Conservation (phyloP, 2,888 invertebrate species). For the Oligia strigilis region DNA sequence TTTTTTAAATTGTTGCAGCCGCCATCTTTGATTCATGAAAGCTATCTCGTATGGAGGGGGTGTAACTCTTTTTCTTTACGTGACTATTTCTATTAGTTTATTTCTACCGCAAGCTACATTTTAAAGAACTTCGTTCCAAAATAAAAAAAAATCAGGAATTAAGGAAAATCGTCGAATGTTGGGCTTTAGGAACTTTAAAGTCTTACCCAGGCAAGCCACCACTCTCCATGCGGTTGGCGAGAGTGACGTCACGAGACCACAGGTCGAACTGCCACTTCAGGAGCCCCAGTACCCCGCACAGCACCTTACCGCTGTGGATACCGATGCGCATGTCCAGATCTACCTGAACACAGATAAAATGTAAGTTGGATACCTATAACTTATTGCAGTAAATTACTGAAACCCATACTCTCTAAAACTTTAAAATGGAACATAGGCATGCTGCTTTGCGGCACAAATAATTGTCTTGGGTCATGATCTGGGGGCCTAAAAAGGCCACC, state of each 20-base stretch:
- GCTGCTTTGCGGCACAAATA: neutral
- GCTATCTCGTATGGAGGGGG: too few relatives aligned
- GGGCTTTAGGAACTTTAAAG: neutral
- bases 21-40: too few relatives aligned
- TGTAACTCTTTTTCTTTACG: too few relatives aligned
- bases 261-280: slow-evolving; percentile 98
- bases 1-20: too few relatives aligned
- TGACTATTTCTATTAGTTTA: too few relatives aligned
- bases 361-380: neutral
- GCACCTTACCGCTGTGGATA: slow-evolving; percentile 98
- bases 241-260: slow-evolving; percentile 98
- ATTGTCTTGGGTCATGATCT: neutral
- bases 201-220: slow-evolving; percentile 98
- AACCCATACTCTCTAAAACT: neutral
- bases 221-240: slow-evolving; percentile 99
- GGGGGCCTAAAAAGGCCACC: too few relatives aligned
- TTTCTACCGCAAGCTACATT: too few relatives aligned
- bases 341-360: slow-evolving; percentile 17
- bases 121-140: too few relatives aligned
- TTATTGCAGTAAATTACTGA: neutral
- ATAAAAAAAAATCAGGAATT: neutral
- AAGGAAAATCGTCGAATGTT: neutral
- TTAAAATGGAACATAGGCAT: neutral
- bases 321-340: slow-evolving; percentile 98
- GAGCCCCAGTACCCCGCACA: slow-evolving; percentile 98